Conservation (phyloP, 1,140 invertebrate genomes). For the Portunus trituberculatus region DNA sequence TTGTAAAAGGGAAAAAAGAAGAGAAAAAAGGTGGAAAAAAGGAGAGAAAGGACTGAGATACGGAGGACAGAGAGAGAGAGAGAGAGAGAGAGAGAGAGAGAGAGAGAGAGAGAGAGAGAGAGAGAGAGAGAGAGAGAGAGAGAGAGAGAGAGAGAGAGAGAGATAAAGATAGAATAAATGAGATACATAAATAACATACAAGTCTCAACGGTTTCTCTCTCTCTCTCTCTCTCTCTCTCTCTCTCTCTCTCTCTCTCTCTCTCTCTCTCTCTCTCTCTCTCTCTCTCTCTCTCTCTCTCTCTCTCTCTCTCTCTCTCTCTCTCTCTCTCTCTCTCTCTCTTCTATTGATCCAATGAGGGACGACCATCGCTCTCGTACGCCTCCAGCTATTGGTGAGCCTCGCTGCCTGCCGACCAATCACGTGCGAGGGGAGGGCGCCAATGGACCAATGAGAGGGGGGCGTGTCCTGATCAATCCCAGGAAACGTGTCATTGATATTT, state of each 20-base stretch:
- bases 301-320: conserved; percentile 20
- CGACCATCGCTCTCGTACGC: conserved; percentile 67
- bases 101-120: neutral
- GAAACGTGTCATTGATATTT: conserved; percentile 71
- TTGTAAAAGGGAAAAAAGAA: neutral
- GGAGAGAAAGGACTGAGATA: neutral
- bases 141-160: neutral
- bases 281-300: conserved; percentile 20
- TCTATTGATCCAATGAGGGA: conserved; percentile 74
- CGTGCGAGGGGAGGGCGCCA: conserved; percentile 58
- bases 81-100: neutral
- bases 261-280: conserved; percentile 16
- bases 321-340: neutral
- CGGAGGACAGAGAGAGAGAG: neutral
- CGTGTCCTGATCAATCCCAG: conserved; percentile 54
- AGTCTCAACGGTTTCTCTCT: neutral
- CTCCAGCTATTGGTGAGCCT: conserved; percentile 61
- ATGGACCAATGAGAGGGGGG: conserved; percentile 52
- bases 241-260: conserved; percentile 11
- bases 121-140: neutral
- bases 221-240: conserved; percentile 11
- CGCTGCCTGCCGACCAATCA: conserved; percentile 60
- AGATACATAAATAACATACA: too few relatives aligned
- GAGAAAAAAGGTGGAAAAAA: conserved; percentile 14
- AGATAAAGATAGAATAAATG: neutral